Evolutionary conservation across 2,888 invertebrate species (phyloP), one percentile per base, ranked within the genome.

Genomic region (Leptinotarsa tumamoca): DNA sequence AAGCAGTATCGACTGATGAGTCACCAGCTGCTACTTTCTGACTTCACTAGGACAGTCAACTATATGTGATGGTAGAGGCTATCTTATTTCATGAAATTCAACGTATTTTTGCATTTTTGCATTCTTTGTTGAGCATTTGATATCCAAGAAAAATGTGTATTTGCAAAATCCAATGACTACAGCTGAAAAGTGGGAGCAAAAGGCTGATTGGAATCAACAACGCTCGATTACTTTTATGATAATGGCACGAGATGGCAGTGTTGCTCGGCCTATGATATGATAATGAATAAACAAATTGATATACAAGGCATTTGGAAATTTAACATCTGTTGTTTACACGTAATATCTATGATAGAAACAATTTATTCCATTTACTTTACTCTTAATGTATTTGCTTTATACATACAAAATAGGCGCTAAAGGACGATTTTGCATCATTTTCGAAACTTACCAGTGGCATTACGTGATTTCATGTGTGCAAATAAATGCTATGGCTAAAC

Each of bases 251-350:
- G 81, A 81, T 83, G 83, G 83, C 83, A 83, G 83, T 83, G 83
- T 82, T 82, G 81, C 82, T 88, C 85, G 83, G 87, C 85, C 89
- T 89, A 86, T 87, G 87, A 87, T 87, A 87, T 87, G 87, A 86
- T 85, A 85, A 87, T 86, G 87, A 87, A 87, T 87, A 83, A 87
- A 87, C 86, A 87, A 84, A 78, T 85, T 86, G 85, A 86, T 88
- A 86, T 87, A 87, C 87, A 88, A 87, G 87, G 88, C 87, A 87
- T 86, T 87, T 84, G 80, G 76, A 82, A 83, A 83, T 81, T 80
- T 68, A 80, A 81, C 78, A 71, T 80, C 77, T 74, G 72, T 80
- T 78, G 79, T 80, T 76, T 76, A 80, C 80, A 82, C 78, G 77
- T 80, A 80, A 79, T 82, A 82, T 71, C 52, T 72, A 76, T 83